phyloP scores from a whole-genome alignment of 2,113 vertebrate genomes.

The Eulemur rufifrons region DNA sequence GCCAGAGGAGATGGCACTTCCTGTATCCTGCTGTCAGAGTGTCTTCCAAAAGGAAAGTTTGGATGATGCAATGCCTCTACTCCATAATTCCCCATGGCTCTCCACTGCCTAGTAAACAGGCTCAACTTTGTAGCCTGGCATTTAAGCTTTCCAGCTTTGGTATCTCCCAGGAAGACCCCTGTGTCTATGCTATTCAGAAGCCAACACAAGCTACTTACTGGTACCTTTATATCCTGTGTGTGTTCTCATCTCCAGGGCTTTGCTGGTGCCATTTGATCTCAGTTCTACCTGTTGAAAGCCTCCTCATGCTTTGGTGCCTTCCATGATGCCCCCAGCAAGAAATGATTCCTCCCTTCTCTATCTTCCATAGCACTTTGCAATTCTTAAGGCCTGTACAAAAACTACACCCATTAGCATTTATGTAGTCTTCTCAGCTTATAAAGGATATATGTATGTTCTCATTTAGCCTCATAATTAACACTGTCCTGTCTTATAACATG shows the following conservation, averaged over 20 bases:
- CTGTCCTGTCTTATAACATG: background rate
- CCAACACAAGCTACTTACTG: background rate
- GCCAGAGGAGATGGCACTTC: background rate
- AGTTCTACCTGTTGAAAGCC: background rate
- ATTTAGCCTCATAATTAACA: background rate
- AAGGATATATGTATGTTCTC: background rate
- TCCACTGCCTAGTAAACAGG: background rate
- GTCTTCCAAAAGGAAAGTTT: background rate
- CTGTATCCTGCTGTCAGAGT: background rate
- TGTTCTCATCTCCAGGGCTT: background rate
- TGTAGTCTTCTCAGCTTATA: background rate
- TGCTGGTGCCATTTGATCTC: background rate
- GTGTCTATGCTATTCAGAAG: background rate
- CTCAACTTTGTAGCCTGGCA: background rate
- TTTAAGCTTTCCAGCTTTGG: background rate
- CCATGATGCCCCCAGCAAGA: background rate
- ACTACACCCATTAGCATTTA: background rate
- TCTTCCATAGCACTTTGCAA: background rate
- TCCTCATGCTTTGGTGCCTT: background rate
- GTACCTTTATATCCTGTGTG: background rate
- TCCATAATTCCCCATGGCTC: background rate
- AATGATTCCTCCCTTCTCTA: background rate
- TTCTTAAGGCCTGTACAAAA: slow-evolving; percentile 12
- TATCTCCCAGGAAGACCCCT: background rate
- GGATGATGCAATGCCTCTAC: background rate